phyloP scores from a whole-genome alignment of 2,888 invertebrate genomes.

The Drosophila koepferae region DNA sequence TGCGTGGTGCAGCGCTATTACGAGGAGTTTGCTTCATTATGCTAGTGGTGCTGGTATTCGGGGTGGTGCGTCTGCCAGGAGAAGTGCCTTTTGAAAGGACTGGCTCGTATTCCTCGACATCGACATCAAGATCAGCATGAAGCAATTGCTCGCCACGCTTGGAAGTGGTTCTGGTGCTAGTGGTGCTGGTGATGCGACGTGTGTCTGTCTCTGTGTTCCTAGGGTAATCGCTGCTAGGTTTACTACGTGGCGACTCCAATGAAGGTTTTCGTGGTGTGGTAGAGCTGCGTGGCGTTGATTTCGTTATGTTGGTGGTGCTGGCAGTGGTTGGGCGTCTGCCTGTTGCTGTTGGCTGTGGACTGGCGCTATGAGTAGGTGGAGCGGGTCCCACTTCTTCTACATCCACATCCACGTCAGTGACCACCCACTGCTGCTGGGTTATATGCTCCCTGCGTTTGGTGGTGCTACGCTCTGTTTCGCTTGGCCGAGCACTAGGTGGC shows the following conservation, averaged over 20 bases:
- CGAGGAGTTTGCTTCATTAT: slow-evolving; percentile 33
- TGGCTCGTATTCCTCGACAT: slow-evolving; percentile 4
- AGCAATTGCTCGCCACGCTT: slow-evolving; percentile 11
- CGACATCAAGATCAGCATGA: slow-evolving; percentile 7
- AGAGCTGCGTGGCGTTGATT: slow-evolving; percentile 20
- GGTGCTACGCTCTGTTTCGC: slow-evolving; percentile 21
- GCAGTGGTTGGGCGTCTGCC: slow-evolving; percentile 49
- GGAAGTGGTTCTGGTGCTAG: background rate
- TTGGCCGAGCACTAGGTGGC: slow-evolving; percentile 17
- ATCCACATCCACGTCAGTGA: slow-evolving; percentile 36
- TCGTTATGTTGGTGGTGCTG: slow-evolving; percentile 29
- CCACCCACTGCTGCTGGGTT: slow-evolving; percentile 65
- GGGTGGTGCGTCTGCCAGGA: slow-evolving; percentile 46
- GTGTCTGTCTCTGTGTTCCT: slow-evolving; percentile 15
- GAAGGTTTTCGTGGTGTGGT: slow-evolving; percentile 27
- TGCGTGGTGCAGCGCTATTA: slow-evolving; percentile 19
- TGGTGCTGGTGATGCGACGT: slow-evolving; percentile 18
- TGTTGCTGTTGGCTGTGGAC: slow-evolving; percentile 37
- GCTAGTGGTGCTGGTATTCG: slow-evolving; percentile 27
- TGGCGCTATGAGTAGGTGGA: slow-evolving; percentile 21
- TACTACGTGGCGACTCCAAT: slow-evolving; percentile 11
- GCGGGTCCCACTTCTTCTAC: slow-evolving; percentile 7
- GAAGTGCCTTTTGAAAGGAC: slow-evolving; percentile 26
- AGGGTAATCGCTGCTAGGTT: slow-evolving; percentile 2
- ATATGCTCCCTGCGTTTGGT: slow-evolving; percentile 57